These are phyloP conservation scores for Porites divaricata DNA, from an alignment of 92 coral and sea anemone species.

Conservation along the genomic window DNA sequence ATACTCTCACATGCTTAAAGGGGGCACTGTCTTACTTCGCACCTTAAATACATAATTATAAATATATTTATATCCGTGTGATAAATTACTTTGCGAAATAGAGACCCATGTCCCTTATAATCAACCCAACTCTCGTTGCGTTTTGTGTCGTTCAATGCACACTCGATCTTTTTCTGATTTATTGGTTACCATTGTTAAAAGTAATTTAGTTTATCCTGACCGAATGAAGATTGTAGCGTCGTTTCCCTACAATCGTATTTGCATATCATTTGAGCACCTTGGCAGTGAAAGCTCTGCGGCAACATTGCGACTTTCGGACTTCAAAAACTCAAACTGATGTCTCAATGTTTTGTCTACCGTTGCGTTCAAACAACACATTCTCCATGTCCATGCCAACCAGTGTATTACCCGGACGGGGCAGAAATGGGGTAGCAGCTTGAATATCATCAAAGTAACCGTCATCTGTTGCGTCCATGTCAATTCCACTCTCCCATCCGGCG, in stretches of 20 bases:
- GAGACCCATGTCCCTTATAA: no score
- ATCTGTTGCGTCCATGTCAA: constrained; percentile 39
- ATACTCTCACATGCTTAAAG: no score
- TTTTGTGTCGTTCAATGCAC: no score
- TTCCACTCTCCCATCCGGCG: constrained; percentile 41
- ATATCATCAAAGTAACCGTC: constrained; percentile 31
- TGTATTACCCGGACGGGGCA: constrained; percentile 13
- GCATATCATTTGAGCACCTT: not conserved
- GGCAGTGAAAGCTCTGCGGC: not conserved
- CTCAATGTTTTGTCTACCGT: not conserved
- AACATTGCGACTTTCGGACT: not conserved
- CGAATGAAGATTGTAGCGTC: not conserved
- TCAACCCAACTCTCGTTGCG: no score
- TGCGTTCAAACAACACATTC: constrained; percentile 5
- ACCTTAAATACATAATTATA: no score
- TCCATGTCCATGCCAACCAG: constrained; percentile 31
- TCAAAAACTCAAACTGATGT: constrained; percentile 10
- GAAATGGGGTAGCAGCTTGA: constrained; percentile 21
- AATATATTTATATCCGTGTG: no score
- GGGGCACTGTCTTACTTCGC: no score
- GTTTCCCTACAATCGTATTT: not conserved
- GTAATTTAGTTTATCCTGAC: not conserved
- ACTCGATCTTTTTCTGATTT: no score
- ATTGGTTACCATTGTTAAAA: not conserved
- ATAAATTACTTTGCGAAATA: no score